A percentile compares a stretch with the other conserved stretches of the same genome.
phyloP scores from a whole-genome alignment of 2,888 invertebrate genomes.

The Petrophora chlorosata region DNA sequence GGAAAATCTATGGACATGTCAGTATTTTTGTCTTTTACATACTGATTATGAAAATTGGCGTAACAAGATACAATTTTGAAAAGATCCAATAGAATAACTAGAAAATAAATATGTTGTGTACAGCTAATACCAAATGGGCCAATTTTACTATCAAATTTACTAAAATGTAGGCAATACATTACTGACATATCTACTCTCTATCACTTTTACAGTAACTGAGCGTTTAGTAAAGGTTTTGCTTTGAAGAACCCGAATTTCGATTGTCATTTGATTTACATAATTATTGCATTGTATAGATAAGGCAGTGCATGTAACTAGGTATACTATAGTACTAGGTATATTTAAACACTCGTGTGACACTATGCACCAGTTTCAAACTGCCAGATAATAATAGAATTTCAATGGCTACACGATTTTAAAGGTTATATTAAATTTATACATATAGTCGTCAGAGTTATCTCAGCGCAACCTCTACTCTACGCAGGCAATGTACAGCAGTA shows the following conservation, averaged over 20 bases:
- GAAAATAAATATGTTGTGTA: background rate
- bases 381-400: too few relatives aligned
- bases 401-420: too few relatives aligned
- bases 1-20: conserved; percentile 35
- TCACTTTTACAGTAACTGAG: background rate
- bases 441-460: too few relatives aligned
- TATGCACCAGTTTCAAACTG: too few relatives aligned
- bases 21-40: conserved; percentile 28
- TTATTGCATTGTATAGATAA: background rate
- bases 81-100: conserved; percentile 16
- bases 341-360: too few relatives aligned
- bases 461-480: too few relatives aligned
- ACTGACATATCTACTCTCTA: conserved; percentile 27
- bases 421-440: too few relatives aligned
- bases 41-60: conserved; percentile 17
- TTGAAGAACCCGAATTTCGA: too few relatives aligned
- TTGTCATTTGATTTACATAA: too few relatives aligned
- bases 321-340: too few relatives aligned
- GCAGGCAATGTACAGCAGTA: background rate
- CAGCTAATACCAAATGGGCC: conserved; percentile 9
- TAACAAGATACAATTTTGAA: conserved; percentile 26
- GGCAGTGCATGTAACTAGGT: too few relatives aligned
- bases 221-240: conserved; percentile 3
- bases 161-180: background rate
- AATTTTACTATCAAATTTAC: background rate